A percentile compares a stretch with the other conserved stretches of the same genome.
These are phyloP conservation scores for Bombus affinis DNA, from an alignment of 1,140 invertebrate species.

Conservation along the genomic window DNA sequence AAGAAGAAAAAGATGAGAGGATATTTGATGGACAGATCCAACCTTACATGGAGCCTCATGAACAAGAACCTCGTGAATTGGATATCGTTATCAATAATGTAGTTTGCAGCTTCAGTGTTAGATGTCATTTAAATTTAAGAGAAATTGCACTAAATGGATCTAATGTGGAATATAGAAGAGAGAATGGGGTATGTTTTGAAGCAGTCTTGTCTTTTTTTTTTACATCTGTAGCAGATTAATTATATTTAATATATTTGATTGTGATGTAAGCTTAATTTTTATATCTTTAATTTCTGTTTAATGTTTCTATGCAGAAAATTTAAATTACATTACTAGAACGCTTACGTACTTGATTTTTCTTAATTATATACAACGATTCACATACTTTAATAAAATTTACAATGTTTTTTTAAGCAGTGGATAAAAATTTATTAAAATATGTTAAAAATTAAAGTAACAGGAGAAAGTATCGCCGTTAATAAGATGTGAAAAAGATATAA, in stretches of 20 bases:
- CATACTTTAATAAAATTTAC: background rate
- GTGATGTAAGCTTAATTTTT: background rate
- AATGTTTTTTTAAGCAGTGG: background rate
- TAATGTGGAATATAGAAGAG: conserved; percentile 97
- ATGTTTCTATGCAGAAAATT: background rate
- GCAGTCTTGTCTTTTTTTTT: too few species aligned
- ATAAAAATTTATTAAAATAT: background rate
- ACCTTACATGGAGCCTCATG: conserved; percentile 66
- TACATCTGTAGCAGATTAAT: background rate
- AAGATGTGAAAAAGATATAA: background rate
- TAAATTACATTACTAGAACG: too few species aligned
- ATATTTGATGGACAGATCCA: conserved; percentile 68
- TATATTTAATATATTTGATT: background rate
- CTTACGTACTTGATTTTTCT: too few species aligned
- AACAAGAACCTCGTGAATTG: conserved; percentile 87
- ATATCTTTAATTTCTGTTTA: background rate
- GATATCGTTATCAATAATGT: conserved; percentile 99
- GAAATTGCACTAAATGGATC: conserved; percentile 95
- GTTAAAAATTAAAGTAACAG: background rate
- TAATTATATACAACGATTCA: too few species aligned
- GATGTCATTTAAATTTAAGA: conserved; percentile 98
- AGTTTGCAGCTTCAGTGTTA: conserved; percentile 98
- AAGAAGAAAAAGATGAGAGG: conserved; percentile 72
- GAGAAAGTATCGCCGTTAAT: background rate
- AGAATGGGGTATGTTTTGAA: conserved; percentile 89